Evolutionary conservation across 2,888 invertebrate species (phyloP), one percentile per base, ranked within the genome.

Genomic region (Calameuta pallipes): DNA sequence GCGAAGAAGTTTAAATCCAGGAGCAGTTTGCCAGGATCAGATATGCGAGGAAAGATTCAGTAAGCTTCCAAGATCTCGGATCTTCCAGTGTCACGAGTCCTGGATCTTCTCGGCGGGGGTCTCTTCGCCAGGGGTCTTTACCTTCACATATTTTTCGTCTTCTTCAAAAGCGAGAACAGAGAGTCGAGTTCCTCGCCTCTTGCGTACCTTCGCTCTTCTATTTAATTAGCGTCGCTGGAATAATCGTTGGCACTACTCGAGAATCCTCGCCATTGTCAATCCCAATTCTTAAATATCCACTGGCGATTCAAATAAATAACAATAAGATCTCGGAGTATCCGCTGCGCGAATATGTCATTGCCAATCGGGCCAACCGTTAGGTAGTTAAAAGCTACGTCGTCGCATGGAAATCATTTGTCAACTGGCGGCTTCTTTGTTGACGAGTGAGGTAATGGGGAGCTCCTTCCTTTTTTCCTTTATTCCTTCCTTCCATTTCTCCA

Each of bases 261-360:
- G 70, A 13, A 13, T 13, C 37, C 13, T 15, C 37, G 13, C 15
- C 37, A 13, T 13, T 13, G 37, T 37, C 13, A 37, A 13, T 1
- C 13, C 13, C 41, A 41, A 41, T 15, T 41, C 41, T 15, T 41
- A 15, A 41, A 15, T 15, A 15, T 41, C 84, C 87, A 85, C 83
- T 84, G 83, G 86, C 89, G 89, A 90, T 89, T 89, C 88, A 89
- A 90, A 89, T 88, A 87, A 89, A 89, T 85, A 89, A 86, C 88
- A 89, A 90, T 89, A 87, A 86, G 88, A 82, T 81, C 77, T 76
- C 81, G 30, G 78, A 68, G 71, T 76, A 82, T 82, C 84, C 84
- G 82, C 83, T 83, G 69, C 85, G 83, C 82, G 85, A 86, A 83
- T 83, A 81, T 78, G 85, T 85, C 87, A 88, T 86, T 81, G 88